Conservation (phyloP, 2,888 invertebrate genomes). For the Orthonychiurus folsomi region DNA sequence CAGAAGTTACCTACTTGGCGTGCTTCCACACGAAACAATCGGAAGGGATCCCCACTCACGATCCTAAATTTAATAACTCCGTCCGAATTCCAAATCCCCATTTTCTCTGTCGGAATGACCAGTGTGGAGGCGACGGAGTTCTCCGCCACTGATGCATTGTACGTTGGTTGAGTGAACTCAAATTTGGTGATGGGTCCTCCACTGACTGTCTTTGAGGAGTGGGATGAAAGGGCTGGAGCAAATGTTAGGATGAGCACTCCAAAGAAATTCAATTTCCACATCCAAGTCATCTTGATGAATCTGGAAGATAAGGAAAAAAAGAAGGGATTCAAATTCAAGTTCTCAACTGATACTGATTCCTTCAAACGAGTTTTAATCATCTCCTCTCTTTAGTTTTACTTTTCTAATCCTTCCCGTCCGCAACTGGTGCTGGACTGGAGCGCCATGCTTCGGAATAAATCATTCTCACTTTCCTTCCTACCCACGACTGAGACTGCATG, state of each 20-base stretch:
- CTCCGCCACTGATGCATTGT: slow-evolving; percentile 86
- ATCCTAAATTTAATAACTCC: slow-evolving; percentile 70
- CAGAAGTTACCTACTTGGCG: slow-evolving; percentile 86
- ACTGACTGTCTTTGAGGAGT: slow-evolving; percentile 4
- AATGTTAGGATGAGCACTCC: slow-evolving; percentile 17
- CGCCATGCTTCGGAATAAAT: background rate
- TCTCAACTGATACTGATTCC: background rate
- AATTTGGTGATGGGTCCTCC: slow-evolving; percentile 45
- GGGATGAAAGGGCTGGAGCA: slow-evolving; percentile 19
- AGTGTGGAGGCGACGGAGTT: slow-evolving; percentile 86
- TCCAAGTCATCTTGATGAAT: slow-evolving; percentile 27
- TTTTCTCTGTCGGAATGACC: slow-evolving; percentile 58
- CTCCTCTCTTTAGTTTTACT: background rate
- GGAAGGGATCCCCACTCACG: slow-evolving; percentile 74
- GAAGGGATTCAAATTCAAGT: background rate
- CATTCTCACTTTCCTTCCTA: background rate
- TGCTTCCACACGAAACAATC: slow-evolving; percentile 87
- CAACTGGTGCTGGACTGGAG: background rate
- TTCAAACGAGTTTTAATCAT: background rate
- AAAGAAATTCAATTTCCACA: slow-evolving; percentile 9
- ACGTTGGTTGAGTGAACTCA: slow-evolving; percentile 61
- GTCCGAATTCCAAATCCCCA: slow-evolving; percentile 59
- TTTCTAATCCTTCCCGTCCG: too few species aligned
- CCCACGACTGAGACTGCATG: too few species aligned
- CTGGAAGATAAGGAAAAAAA: slow-evolving; percentile 17